Conservation (phyloP, 2,888 invertebrate species). For the Ichneumon xanthorius region DNA sequence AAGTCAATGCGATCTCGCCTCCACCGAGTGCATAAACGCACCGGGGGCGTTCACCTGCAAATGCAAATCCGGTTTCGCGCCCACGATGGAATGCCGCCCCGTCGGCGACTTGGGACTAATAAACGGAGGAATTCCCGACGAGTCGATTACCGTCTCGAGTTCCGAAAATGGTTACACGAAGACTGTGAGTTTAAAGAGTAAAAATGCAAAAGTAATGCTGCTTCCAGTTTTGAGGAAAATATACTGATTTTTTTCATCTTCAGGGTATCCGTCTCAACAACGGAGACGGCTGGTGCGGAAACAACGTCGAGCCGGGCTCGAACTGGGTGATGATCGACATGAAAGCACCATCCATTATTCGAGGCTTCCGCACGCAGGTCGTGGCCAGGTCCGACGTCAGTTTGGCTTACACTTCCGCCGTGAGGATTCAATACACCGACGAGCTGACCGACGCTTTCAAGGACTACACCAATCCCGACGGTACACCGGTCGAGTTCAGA, state of each 20-base stretch:
- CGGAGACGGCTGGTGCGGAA: constrained; percentile 96
- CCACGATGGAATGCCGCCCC: constrained; percentile 95
- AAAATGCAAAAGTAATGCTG: neutral
- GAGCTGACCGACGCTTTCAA: constrained; percentile 95
- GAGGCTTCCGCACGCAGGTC: constrained; percentile 96
- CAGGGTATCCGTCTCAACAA: constrained; percentile 94
- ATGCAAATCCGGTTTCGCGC: constrained; percentile 93
- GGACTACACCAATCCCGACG: constrained; percentile 96
- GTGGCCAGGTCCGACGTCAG: constrained; percentile 93
- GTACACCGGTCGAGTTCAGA: constrained; percentile 96
- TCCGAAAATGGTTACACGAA: constrained; percentile 93
- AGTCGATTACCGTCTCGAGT: constrained; percentile 93
- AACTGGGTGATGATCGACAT: constrained; percentile 96
- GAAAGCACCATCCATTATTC: constrained; percentile 94
- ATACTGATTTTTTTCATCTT: neutral
- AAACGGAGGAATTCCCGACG: constrained; percentile 96
- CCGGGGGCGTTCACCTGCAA: constrained; percentile 96
- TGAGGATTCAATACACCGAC: constrained; percentile 94
- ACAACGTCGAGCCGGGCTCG: constrained; percentile 92
- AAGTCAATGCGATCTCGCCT: constrained; percentile 95
- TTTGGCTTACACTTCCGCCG: constrained; percentile 95
- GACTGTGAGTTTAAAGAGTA: constrained; percentile 87
- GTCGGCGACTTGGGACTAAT: constrained; percentile 95
- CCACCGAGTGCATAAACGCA: constrained; percentile 95
- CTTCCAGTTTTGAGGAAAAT: neutral